Conservation (phyloP, 2,797 vertebrate species). For the Chelmon rostratus region DNA sequence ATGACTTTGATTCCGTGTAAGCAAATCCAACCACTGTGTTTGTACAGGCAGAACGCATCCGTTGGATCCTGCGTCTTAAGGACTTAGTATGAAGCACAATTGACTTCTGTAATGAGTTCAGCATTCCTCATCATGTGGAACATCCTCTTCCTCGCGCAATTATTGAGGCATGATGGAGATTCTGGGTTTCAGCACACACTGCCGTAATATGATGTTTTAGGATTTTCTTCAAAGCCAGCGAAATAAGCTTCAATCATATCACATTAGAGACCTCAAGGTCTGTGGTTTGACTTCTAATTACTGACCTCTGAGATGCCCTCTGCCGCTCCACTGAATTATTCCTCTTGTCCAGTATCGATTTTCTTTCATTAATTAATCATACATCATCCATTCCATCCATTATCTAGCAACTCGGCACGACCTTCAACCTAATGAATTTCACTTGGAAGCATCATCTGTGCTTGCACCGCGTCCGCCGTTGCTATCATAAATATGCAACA, state of each 20-base stretch:
- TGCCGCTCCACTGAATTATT: background rate
- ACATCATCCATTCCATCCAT: too few relatives aligned
- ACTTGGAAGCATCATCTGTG: too few relatives aligned
- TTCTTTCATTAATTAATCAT: background rate
- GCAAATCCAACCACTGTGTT: conserved; percentile 61
- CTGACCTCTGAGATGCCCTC: conserved; percentile 20
- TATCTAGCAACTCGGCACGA: too few relatives aligned
- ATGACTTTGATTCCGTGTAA: conserved; percentile 48
- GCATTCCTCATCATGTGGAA: conserved; percentile 47
- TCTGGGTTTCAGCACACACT: conserved; percentile 16
- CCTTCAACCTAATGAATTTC: too few relatives aligned
- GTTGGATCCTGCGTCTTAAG: conserved; percentile 45
- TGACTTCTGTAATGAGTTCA: conserved; percentile 50
- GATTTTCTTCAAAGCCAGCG: conserved; percentile 30
- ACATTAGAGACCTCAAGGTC: conserved; percentile 19
- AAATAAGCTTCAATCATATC: conserved; percentile 35
- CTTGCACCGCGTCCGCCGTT: too few relatives aligned
- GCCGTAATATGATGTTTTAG: conserved; percentile 18
- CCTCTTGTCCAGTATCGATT: background rate
- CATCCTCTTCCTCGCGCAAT: conserved; percentile 38
- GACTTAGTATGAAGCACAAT: conserved; percentile 38
- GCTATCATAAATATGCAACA: too few relatives aligned
- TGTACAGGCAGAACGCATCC: conserved; percentile 45
- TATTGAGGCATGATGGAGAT: conserved; percentile 50
- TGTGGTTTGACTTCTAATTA: conserved; percentile 25